Evolutionary conservation across 2,888 invertebrate genomes (phyloP), one percentile per base, ranked within the genome.

Genomic region (Dascillus cervinus): DNA sequence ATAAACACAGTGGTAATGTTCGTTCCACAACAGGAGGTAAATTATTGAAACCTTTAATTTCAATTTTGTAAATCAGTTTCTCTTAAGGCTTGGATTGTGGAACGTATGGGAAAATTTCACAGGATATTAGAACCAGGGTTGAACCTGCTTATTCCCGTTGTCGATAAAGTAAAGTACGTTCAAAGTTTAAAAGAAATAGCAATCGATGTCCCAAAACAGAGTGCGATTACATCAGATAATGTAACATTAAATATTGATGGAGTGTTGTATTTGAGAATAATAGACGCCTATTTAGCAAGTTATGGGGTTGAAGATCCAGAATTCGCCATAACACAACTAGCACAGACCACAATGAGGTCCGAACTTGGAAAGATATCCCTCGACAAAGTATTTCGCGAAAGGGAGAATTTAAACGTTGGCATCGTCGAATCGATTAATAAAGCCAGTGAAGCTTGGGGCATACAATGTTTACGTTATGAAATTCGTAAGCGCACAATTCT

Each of bases 261-360:
- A 37, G 96, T 99, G 2, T 70, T 98, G 27, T 98, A 97, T 65
- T 74, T 99, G 33, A 73, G 89, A 56, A 88, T 99, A 47, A 73
- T 88, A 34, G 88, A 99, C 67, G 86, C 98, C 1, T 97, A 94
- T 62, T 77, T 87, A 64, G 82, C 85, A 26, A 94, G 95, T 44
- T 98, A 98, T 66, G 97, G 97, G 11, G 97, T 98, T 5, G 96
- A 97, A 67, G 97, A 99, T 69, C 94, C 97, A 1, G 97, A 98
- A 66, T 99, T 95, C 72, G 98, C 98, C 1, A 92, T 98, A 38
- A 96, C 96, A 1, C 97, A 98, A 65, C 68, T 99, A 24, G 98
- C 98, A 2, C 98, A 98, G 71, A 99, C 98, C 0, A 98, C 98
- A 0, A 99, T 98, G 98, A 78, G 98, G 59, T 96, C 96, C 0